phyloP scores from a whole-genome alignment of 37 sponge, comb jelly and placozoan species.

The Haliclona indistincta region DNA sequence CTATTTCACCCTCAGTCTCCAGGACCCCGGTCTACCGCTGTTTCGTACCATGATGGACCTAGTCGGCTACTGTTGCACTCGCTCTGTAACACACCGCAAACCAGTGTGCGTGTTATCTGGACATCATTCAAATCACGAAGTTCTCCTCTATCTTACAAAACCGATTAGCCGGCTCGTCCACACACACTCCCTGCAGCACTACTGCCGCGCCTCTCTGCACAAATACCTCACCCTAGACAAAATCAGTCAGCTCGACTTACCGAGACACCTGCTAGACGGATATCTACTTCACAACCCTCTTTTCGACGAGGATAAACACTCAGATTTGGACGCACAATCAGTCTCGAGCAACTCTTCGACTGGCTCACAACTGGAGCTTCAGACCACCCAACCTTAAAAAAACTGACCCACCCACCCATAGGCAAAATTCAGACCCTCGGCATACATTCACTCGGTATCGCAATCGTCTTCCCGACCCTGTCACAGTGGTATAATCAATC shows the following conservation, averaged over 20 bases:
- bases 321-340: constrained; percentile 1
- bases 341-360: background rate
- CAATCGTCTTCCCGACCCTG: no score
- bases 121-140: constrained; percentile 34
- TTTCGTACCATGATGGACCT: constrained; percentile 53
- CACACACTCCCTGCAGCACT: constrained; percentile 49
- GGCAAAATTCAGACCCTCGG: no score
- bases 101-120: constrained; percentile 68
- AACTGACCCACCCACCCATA: no score
- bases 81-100: constrained; percentile 30
- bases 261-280: constrained; percentile 25
- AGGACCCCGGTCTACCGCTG: constrained; percentile 60
- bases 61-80: constrained; percentile 34
- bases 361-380: background rate
- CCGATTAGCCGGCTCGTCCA: constrained; percentile 46
- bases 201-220: constrained; percentile 41
- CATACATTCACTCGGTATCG: no score
- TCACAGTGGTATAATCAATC: no score
- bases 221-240: constrained; percentile 42
- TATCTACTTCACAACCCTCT: constrained; percentile 51
- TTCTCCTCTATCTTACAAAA: constrained; percentile 61
- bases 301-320: constrained; percentile 42
- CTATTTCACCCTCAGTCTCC: constrained; percentile 55
- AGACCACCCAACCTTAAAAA: no score
- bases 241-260: constrained; percentile 29